These are phyloP conservation scores for Nephrotoma flavescens DNA, from an alignment of 2,888 invertebrate genomes.

Conservation along the genomic window DNA sequence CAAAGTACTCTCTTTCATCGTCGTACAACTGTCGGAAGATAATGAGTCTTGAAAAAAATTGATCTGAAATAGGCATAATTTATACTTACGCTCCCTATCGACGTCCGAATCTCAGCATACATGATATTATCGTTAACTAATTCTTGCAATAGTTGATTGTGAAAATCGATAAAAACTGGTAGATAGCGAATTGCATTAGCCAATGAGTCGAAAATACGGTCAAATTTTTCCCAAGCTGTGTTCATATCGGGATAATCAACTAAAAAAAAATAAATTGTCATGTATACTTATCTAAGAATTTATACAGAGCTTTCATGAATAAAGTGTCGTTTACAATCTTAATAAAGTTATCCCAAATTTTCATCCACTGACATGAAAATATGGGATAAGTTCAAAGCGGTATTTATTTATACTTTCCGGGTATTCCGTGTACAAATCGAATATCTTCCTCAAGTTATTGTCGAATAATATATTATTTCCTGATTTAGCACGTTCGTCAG, in stretches of 20 bases:
- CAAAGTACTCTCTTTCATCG: conserved; percentile 33
- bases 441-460: conserved; percentile 34
- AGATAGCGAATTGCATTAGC: conserved; percentile 35
- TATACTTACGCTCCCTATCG: background rate
- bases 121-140: conserved; percentile 44
- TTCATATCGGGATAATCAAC: conserved; percentile 24
- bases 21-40: conserved; percentile 34
- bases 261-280: conserved; percentile 11
- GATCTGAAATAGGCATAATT: background rate
- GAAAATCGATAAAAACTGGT: conserved; percentile 40
- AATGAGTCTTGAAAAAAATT: background rate
- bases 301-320: no score
- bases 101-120: conserved; percentile 42
- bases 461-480: conserved; percentile 35
- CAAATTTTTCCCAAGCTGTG: conserved; percentile 37
- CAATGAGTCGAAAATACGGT: conserved; percentile 33
- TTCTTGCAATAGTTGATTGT: conserved; percentile 39
- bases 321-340: no score
- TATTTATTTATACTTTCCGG: conserved; percentile 27
- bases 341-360: no score
- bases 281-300: background rate
- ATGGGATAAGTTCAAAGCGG: background rate
- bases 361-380: no score
- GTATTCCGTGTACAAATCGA: conserved; percentile 41
- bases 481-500: conserved; percentile 28